Base-by-base conservation (phyloP, 1,140 invertebrate species). In the Lepidurus apus region DNA sequence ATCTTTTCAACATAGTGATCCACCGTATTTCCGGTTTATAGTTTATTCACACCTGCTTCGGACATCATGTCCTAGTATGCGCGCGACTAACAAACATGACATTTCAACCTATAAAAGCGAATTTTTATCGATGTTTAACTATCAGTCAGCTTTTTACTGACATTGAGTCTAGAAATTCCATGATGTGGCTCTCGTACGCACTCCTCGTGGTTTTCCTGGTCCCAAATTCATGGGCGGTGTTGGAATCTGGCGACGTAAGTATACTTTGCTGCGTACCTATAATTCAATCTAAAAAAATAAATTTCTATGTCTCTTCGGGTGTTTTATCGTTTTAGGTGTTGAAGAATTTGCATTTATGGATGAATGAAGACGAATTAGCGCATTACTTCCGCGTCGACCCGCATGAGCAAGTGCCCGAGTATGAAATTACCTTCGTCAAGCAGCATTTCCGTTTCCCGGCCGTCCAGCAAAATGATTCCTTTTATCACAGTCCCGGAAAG, bases 361-460 rank as follows among this genome's bases (percentile, higher is more conserved):
- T 65, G 53, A 65, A 65, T 21, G 53, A 21, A 65, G 53, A 65
- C 53, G 53, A 65, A 65, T 65, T 65, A 65, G 53, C 53, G 53
- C 53, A 65, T 65, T 65, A 65, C 53, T 65, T 65, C 53, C 53
- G 53, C 53, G 13, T 65, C 53, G 53, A 65, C 53, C 21, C n/a
- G 9, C 53, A 65, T 65, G n/a, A 65, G 53, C 53, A 65, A 65
- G 53, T 65, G n/a, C 53, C 53, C 17, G 53, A 65, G 53, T 65
- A 65, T 17, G 53, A 65, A 65, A 65, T 65, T 17, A 65, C 53
- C 17, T 65, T 65, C 53, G 53, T 65, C 53, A 65, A 65, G 53
- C 53, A 65, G 53, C 53, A 65, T 65, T 65, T 65, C 53, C 53
- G 53, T 21, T 65, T 65, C 53, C 53, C 53, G 53, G 53, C 53